Conservation (phyloP, 1,140 invertebrate genomes). For the Sarcophaga bullata region DNA sequence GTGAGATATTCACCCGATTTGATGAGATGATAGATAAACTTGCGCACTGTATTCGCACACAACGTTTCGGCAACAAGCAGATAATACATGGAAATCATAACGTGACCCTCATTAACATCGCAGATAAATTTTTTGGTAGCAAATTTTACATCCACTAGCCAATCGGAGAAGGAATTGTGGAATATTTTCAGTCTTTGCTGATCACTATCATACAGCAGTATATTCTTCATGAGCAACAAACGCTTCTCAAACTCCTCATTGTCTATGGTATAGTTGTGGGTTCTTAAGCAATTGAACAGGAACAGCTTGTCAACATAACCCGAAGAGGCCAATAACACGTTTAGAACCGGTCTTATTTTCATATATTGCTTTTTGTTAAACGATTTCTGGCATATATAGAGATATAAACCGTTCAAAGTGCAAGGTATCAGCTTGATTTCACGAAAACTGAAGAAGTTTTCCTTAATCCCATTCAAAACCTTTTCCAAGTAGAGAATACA, state of each 20-base stretch:
- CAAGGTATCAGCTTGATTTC: conserved; percentile 90
- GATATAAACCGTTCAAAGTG: conserved; percentile 92
- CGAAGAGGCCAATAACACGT: conserved; percentile 87
- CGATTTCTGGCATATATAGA: conserved; percentile 93
- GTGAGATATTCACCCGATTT: conserved; percentile 60
- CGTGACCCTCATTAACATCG: conserved; percentile 86
- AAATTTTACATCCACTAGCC: conserved; percentile 95
- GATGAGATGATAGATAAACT: conserved; percentile 62
- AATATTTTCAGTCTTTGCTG: conserved; percentile 80
- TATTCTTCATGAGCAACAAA: conserved; percentile 79
- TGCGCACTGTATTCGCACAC: conserved; percentile 61
- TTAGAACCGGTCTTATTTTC: conserved; percentile 82
- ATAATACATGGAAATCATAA: conserved; percentile 87
- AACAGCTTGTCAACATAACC: conserved; percentile 84
- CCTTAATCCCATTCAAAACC: conserved; percentile 90
- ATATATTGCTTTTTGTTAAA: conserved; percentile 89
- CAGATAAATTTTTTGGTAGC: conserved; percentile 95
- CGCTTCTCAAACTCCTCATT: conserved; percentile 87
- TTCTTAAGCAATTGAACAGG: conserved; percentile 83
- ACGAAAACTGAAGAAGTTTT: conserved; percentile 89
- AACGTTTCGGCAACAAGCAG: conserved; percentile 69
- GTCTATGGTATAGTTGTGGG: conserved; percentile 82
- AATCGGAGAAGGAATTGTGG: conserved; percentile 93
- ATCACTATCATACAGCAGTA: conserved; percentile 68
- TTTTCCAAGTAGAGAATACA: conserved; percentile 95